phyloP scores from a whole-genome alignment of 2,888 invertebrate species.

The Limnephilus lunatus region DNA sequence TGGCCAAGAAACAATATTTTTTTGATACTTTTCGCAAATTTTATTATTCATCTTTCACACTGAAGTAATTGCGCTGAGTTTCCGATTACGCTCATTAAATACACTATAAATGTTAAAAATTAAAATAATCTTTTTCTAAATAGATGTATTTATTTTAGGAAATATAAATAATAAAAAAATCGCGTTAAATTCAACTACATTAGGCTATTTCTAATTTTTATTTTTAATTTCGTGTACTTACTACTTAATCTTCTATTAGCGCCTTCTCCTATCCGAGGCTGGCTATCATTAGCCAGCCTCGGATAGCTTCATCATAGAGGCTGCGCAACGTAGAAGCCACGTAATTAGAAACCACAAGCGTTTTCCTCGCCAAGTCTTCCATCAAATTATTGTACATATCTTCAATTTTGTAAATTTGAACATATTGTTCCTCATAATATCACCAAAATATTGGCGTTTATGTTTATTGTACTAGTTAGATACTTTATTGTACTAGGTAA shows the following conservation, averaged over 20 bases:
- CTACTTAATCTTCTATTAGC: neutral
- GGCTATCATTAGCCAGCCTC: too few species aligned
- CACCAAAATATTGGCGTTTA: too few species aligned
- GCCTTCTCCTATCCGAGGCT: neutral
- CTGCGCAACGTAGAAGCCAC: neutral
- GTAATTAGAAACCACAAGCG: neutral
- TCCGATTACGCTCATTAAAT: neutral
- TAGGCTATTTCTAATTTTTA: neutral
- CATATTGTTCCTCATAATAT: too few species aligned
- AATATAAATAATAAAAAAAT: neutral
- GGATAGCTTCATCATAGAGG: neutral
- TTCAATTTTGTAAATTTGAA: too few species aligned
- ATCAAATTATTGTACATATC: neutral
- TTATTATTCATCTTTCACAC: neutral
- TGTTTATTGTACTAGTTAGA: too few species aligned
- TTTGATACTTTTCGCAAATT: neutral
- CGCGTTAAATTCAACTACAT: neutral
- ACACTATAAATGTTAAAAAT: neutral
- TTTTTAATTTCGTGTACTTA: too few species aligned
- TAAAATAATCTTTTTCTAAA: neutral
- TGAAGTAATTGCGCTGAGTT: neutral
- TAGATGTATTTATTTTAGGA: neutral
- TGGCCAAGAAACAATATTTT: slow-evolving; percentile 20
- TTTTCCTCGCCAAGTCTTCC: too few species aligned
- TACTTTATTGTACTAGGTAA: too few species aligned